Base-by-base conservation (phyloP, 2,888 invertebrate genomes). In the Sarcophaga carnaria region DNA sequence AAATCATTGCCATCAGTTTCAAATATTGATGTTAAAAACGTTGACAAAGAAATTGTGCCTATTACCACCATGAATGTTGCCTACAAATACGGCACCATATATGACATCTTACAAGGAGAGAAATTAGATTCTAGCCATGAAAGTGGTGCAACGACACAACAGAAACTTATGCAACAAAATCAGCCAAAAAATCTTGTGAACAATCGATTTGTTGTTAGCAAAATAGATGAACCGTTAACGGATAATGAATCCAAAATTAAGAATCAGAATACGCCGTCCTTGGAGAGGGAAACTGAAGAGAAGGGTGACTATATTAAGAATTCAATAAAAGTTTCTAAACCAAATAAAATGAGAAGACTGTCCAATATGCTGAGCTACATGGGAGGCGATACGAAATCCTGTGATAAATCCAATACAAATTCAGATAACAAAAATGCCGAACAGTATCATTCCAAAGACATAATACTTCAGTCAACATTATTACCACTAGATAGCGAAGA, bases 61-160 rank as follows among this genome's bases (percentile, higher is more conserved):
- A 81, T 88, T 89, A 85, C 86, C 83, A 85, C 78, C 75, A 88
- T 83, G 80, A 89, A 88, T 79, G 82, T 86, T 82, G 67, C 85
- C 62, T 87, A 63, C 89, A 93, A 92, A 88, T 93, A 93, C 89
- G 93, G 93, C 87, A 93, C 93, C 66, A 93, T 94, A 89, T 93
- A 94, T 89, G 93, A 94, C 88, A 93, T 93, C 78, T 89, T 94
- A 87, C 92, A 93, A 89, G 91, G 91, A 83, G 91, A 90, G 87
- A 91, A 90, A 89, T 88, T 89, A 63, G 91, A 92, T 86, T 84
- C 89, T 72, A 80, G 45, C 49, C 69, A 47, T 22, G 86, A 83
- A 45, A 77, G 80, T 47, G 75, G 67, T 8, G 22, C 69, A 37
- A 62, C 76, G n/a, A 27, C 45, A 45, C 72, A 66, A 59, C 6